Base-by-base conservation (phyloP, 1,140 invertebrate genomes). In the Meloidogyne hapla region DNA sequence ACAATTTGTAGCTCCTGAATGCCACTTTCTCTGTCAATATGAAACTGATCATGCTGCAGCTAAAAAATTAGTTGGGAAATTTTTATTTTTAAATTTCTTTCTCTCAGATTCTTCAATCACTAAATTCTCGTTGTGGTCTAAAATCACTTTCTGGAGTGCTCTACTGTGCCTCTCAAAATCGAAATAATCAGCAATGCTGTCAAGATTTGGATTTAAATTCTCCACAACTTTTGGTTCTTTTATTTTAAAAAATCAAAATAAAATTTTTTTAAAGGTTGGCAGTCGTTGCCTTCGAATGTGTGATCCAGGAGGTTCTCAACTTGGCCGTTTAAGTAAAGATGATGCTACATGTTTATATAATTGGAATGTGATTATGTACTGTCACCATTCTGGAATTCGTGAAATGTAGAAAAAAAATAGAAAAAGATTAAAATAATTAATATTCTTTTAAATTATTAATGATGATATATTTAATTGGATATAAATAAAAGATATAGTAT, bases 331-430 rank as follows among this genome's bases (percentile, higher is more conserved):
- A 40, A 25, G 70, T 10, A 75, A 76, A 23, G 42, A 64, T 13
- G 81, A 83, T 72, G 82, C 83, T 10, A 79, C 83, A 1, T 83
- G 81, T 64, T 45, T 83, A 13, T 82, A 83, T 61, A 82, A 80
- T 25, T 83, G 81, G 81, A 83, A 83, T 63, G 83, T 83, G n/a
- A 64, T 83, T 21, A 84, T 80, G 76, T 83, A 83, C 63, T 83
- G 81, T 56, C 80, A 84, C 48, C 81, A 83, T 62, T 74, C 80
- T 28, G 81, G 81, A 56, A 56, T 56, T 15, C 12, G 48, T 2
- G 48, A 21, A 21, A 56, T 56, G 48, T 56, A 56, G 33, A 33
- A 12, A 12, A 15, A 12, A 42, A 42, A 42, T 10, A 12, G 12
- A 12, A 1, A 42, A 10, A 10, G 8, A 13, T 4, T 38, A 38